Conservation (phyloP, 2,888 invertebrate species). For the Bellardia pandia region DNA sequence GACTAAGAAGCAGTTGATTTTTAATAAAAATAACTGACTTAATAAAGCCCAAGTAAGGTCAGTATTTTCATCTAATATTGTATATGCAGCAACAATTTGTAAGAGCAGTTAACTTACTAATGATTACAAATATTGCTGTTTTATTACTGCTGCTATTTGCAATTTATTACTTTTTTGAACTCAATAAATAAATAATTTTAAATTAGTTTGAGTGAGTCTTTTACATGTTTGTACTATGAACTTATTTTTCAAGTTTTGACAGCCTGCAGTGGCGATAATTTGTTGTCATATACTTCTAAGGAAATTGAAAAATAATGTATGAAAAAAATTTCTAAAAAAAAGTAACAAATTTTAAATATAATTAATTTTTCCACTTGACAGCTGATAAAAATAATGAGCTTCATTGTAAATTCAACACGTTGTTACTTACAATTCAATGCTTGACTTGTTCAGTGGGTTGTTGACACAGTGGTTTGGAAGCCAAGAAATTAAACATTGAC, state of each 20-base stretch:
- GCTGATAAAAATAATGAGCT: constrained; percentile 33
- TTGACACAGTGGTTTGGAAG: background rate
- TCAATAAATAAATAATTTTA: constrained; percentile 13
- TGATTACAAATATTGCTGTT: background rate
- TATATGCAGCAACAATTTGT: background rate
- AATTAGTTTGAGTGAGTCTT: background rate
- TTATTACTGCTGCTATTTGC: background rate
- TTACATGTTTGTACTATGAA: background rate
- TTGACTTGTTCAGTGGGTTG: background rate
- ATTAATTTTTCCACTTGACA: constrained; percentile 31
- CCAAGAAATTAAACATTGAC: too few species aligned
- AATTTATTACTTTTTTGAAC: constrained; percentile 36
- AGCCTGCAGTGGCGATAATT: background rate
- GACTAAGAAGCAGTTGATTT: background rate
- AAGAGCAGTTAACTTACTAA: background rate
- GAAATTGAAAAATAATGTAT: background rate
- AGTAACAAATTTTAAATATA: background rate
- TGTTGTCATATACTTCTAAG: background rate
- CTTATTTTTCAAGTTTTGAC: background rate
- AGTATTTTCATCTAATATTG: background rate
- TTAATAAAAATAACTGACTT: too few species aligned
- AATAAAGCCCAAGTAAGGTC: too few species aligned
- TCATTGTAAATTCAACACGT: constrained; percentile 33
- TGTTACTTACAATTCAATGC: constrained; percentile 9
- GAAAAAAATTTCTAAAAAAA: background rate